Evolutionary conservation across 2,888 invertebrate species (phyloP).

Genomic region (Adineta ricciae): DNA sequence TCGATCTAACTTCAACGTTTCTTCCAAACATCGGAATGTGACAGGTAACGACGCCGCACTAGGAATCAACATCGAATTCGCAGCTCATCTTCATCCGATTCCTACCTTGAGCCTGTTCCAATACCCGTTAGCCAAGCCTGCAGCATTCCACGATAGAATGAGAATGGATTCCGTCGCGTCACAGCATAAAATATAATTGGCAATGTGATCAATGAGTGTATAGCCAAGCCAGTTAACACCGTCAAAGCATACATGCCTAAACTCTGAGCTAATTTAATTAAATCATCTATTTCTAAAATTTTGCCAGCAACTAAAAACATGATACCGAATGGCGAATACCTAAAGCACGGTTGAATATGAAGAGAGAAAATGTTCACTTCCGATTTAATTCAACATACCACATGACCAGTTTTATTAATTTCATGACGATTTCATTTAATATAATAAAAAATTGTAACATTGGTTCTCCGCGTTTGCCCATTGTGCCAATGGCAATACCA

Average conservation of each 20-base stretch:
- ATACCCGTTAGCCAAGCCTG: constrained; percentile 81
- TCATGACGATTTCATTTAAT: constrained; percentile 79
- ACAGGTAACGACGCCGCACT: constrained; percentile 77
- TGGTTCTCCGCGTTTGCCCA: constrained; percentile 57
- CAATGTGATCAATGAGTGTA: constrained; percentile 62
- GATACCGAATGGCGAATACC: constrained; percentile 46
- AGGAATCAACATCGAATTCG: too few species aligned
- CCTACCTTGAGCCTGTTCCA: constrained; percentile 60
- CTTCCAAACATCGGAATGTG: constrained; percentile 73
- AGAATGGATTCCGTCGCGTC: constrained; percentile 34
- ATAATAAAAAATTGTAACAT: constrained; percentile 62
- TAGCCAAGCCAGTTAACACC: constrained; percentile 67
- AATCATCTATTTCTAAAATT: constrained; percentile 74
- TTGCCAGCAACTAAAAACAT: constrained; percentile 63
- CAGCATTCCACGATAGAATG: constrained; percentile 42
- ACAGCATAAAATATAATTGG: constrained; percentile 22
- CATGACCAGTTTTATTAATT: constrained; percentile 86
- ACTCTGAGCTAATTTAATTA: constrained; percentile 65
- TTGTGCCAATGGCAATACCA: constrained; percentile 60
- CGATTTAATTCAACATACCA: constrained; percentile 52
- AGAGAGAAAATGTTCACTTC: too few species aligned
- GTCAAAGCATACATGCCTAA: constrained; percentile 85
- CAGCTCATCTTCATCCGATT: too few species aligned
- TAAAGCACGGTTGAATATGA: too few species aligned
- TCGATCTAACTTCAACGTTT: constrained; percentile 72